phyloP scores from a whole-genome alignment of 2,113 vertebrate species.

The Pituophis catenifer region DNA sequence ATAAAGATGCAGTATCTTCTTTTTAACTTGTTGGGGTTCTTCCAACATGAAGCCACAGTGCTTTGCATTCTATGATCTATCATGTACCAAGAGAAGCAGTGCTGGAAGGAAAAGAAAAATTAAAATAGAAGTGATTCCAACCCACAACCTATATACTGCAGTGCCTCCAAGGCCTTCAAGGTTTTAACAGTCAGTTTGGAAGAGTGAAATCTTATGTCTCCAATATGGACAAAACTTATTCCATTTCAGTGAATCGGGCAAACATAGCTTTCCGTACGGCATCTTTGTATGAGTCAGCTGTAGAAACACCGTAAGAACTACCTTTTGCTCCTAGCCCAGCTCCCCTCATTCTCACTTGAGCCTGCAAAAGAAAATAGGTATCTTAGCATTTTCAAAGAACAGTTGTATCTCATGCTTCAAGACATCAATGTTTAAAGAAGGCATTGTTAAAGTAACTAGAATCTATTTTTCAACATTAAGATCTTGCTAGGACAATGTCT shows the following conservation, averaged over 20 bases:
- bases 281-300: conserved; percentile 95
- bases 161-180: conserved; percentile 50
- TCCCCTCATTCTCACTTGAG: conserved; percentile 90
- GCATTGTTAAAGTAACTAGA: not conserved
- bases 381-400: conserved; percentile 15
- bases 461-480: not conserved
- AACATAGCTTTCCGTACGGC: conserved; percentile 99
- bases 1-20: conserved; percentile 55
- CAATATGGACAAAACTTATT: conserved; percentile 38
- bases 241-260: conserved; percentile 95
- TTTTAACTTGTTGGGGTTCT: conserved; percentile 47
- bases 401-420: not conserved
- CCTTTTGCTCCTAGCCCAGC: conserved; percentile 94
- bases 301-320: conserved; percentile 87
- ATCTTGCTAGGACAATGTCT: not conserved
- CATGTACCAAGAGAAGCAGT: conserved; percentile 40
- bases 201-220: not conserved
- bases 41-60: conserved; percentile 54
- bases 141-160: conserved; percentile 54
- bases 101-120: conserved; percentile 39
- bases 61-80: conserved; percentile 31
- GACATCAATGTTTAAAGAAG: not conserved
- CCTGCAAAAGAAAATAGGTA: conserved; percentile 65
- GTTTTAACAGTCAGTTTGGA: conserved; percentile 58
- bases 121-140: conserved; percentile 62